phyloP scores from a whole-genome alignment of 2,888 invertebrate genomes.

The Helleia helle region DNA sequence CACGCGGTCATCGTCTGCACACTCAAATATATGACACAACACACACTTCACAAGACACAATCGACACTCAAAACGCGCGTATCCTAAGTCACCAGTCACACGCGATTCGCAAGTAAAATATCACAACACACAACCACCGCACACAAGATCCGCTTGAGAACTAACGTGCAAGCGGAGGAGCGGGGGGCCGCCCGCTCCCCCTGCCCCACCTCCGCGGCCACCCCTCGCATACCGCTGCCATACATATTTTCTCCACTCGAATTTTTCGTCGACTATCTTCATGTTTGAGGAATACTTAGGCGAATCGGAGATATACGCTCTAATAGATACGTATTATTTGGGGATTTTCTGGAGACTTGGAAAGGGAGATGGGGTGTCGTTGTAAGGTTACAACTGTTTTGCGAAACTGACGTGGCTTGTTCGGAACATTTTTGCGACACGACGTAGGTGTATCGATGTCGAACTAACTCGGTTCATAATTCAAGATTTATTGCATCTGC shows the following conservation, averaged over 20 bases:
- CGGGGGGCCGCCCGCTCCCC: slow-evolving; percentile 36
- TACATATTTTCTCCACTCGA: slow-evolving; percentile 70
- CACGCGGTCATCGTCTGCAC: slow-evolving; percentile 57
- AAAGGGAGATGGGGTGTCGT: slow-evolving; percentile 14
- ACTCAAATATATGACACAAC: slow-evolving; percentile 47
- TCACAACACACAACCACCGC: slow-evolving; percentile 32
- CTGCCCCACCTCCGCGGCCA: slow-evolving; percentile 31
- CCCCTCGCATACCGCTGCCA: slow-evolving; percentile 58
- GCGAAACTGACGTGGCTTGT: slow-evolving; percentile 11
- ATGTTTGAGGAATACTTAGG: slow-evolving; percentile 70
- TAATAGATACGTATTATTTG: slow-evolving; percentile 69
- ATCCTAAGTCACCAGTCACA: slow-evolving; percentile 27
- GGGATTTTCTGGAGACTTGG: slow-evolving; percentile 44
- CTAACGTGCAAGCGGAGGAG: slow-evolving; percentile 34
- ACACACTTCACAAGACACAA: slow-evolving; percentile 61
- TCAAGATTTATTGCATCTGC: not conserved
- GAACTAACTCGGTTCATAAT: not conserved
- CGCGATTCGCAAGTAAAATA: slow-evolving; percentile 11
- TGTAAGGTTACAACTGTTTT: slow-evolving; percentile 19
- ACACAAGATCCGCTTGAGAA: slow-evolving; percentile 43
- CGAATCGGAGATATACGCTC: slow-evolving; percentile 68
- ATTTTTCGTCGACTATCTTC: slow-evolving; percentile 72
- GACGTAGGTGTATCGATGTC: slow-evolving; percentile 4
- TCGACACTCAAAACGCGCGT: slow-evolving; percentile 46
- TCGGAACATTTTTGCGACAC: slow-evolving; percentile 14